Base-by-base conservation (phyloP, 2,888 invertebrate species). In the Epicampocera succincta region DNA sequence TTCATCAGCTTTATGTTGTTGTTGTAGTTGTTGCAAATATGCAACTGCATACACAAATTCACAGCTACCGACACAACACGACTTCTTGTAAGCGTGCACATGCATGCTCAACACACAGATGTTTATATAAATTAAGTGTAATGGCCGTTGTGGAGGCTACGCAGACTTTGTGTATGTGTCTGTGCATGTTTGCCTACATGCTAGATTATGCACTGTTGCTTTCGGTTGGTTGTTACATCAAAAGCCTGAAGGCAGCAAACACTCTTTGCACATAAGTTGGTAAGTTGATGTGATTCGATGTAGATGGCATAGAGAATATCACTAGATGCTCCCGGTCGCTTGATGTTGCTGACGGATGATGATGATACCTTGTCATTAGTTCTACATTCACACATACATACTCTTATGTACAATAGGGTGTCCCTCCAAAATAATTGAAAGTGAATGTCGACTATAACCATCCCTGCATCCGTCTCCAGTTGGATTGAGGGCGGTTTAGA, bases 191-290 rank as follows among this genome's bases (percentile, higher is more conserved):
- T 56, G 65, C 33, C 5, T 63, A 63, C n/a, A 54, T 44, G 50
- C 38, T 69, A 58, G 71, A 65, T 71, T 76, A 73, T 77, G 76
- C 81, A 72, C 76, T 81, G 76, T 81, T 81, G 81, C 72, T 76
- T 72, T 68, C 33, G 44, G 13, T 68, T 21, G 44, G 13, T 68
- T 66, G 40, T 66, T 52, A 58, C 48, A 69, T 44, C 52, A 74
- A 48, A 21, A 68, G 74, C 68, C 80, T 73, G 60, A 60, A 66
- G 72, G 78, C 42, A 33, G 5, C 40, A 54, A 33, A 1, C 40
- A 63, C 25, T 74, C 50, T 44, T 21, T 58, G 21, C 40, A 8
- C 44, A 46, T 60, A 15, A 60, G 46, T 38, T 38, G 42, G 9
- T 76, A 42, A 60, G 17, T 54, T 46, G 38, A n/a, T 42, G 15